Conservation (phyloP, 2,113 vertebrate genomes). For the Prietella phreatophila region DNA sequence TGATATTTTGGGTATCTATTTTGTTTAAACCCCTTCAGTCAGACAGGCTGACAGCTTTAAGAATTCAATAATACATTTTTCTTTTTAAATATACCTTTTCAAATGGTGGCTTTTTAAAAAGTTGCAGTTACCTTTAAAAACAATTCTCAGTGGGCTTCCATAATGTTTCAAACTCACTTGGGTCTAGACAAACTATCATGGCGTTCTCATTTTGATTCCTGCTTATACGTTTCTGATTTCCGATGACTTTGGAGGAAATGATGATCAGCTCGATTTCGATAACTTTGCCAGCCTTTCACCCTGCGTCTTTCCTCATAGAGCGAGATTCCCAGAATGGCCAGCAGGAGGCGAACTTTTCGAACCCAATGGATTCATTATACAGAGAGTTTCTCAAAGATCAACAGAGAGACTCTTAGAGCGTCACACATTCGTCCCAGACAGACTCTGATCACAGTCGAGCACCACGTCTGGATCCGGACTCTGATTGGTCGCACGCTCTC, state of each 20-base stretch:
- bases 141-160: no score
- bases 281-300: background rate
- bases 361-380: slow-evolving; percentile 66
- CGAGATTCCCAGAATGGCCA: slow-evolving; percentile 56
- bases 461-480: background rate
- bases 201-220: background rate
- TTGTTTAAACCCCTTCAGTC: no score
- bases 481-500: slow-evolving; percentile 36
- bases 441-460: background rate
- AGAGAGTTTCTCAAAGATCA: slow-evolving; percentile 61
- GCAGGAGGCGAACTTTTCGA: slow-evolving; percentile 57
- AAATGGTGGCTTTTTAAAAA: no score
- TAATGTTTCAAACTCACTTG: no score
- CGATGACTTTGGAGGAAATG: background rate
- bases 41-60: no score
- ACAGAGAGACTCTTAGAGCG: slow-evolving; percentile 18
- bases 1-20: no score
- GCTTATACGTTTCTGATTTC: background rate
- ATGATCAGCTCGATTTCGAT: background rate
- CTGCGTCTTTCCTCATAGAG: slow-evolving; percentile 53
- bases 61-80: no score
- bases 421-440: background rate
- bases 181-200: background rate
- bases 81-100: no score
- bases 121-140: no score